Evolutionary conservation across 2,797 vertebrate genomes (phyloP).

Genomic region (Poeciliopsis presidionis): DNA sequence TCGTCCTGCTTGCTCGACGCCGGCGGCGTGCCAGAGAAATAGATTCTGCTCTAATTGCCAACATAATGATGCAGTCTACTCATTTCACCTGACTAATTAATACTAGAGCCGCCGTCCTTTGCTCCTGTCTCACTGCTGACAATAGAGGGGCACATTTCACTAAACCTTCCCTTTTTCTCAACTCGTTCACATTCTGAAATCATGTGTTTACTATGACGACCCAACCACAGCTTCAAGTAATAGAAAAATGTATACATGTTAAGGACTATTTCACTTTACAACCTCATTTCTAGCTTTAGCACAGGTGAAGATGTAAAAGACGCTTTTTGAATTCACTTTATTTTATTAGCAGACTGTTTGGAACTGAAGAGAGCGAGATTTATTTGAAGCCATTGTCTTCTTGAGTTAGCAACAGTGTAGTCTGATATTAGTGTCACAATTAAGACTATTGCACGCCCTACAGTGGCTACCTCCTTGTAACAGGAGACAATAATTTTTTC

Average conservation of each 20-base stretch:
- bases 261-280: not conserved
- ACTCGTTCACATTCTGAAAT: not conserved
- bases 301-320: not conserved
- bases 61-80: slow-evolving; percentile 63
- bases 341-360: not conserved
- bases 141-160: not conserved
- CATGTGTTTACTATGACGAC: not conserved
- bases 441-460: not conserved
- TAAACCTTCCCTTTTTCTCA: not conserved
- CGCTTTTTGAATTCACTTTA: not conserved
- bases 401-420: not conserved
- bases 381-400: not conserved
- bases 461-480: too few species aligned
- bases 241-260: not conserved
- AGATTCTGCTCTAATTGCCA: slow-evolving; percentile 56
- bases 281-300: not conserved
- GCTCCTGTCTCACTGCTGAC: slow-evolving; percentile 15
- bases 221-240: not conserved
- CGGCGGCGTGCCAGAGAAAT: slow-evolving; percentile 40
- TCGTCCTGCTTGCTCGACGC: slow-evolving; percentile 11
- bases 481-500: too few species aligned
- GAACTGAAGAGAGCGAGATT: not conserved
- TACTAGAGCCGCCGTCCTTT: slow-evolving; percentile 48
- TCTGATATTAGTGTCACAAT: not conserved
- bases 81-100: slow-evolving; percentile 72